Base-by-base conservation (phyloP, 2,113 vertebrate genomes). In the Scolopax mira region DNA sequence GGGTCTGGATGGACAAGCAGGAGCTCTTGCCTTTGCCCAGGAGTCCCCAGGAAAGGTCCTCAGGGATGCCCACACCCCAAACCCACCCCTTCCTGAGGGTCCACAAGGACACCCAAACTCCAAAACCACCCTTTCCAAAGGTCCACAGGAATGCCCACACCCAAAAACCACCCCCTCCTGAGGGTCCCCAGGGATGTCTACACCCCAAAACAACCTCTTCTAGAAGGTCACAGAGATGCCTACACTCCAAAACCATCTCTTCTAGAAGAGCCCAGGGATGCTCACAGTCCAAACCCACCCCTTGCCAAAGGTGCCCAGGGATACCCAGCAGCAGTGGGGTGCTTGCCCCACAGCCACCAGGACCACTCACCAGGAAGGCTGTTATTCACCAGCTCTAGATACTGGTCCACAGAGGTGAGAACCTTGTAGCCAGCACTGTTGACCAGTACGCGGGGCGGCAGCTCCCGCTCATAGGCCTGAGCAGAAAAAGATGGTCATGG, bases 391-490 rank as follows among this genome's bases (percentile, higher is more conserved):
- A 99, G 97, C 71, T 99, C 98, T 90, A 99, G 88, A 94, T 99
- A 99, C 94, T 98, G 98, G 35, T 99, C 99, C 96, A 99, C 65
- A 0, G 99, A 99, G 42, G 98, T 98, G 96, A 99, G 97, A n/a
- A 98, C 97, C 94, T 97, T 99, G 98, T 99, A 99, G 69, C 99
- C 99, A 0, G 99, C 99, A 0, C 98, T 99, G 98, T 99, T 99
- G 96, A 99, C 97, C 93, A 98, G 73, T 15, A 97, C 90, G 3
- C 98, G 99, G 6, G 99, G 98, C 1, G 98, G 97, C 18, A 99
- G 95, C 28, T 98, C 98, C 49, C 98, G 96, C 24, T 99, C 99
- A 3, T 98, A 98, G 67, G 98, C 98, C 99, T 99, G 96, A 33
- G 52, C 37, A 55, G 93, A 33, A 75, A 49, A 44, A 86, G 60